phyloP scores from a whole-genome alignment of 2,797 vertebrate species.

The Chaenodraco wilsoni region DNA sequence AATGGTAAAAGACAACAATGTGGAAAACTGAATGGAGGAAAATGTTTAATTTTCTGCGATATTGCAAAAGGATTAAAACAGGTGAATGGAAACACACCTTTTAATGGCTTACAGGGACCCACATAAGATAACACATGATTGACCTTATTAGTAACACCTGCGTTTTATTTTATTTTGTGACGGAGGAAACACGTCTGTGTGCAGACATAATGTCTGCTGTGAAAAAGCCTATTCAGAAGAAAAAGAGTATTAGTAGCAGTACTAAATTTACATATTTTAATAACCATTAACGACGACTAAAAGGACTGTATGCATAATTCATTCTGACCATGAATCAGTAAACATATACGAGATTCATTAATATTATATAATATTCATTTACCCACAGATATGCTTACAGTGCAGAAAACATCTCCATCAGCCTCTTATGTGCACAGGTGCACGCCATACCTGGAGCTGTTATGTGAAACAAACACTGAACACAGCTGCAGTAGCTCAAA shows the following conservation, averaged over 20 bases:
- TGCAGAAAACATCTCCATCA: slow-evolving; percentile 13
- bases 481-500: slow-evolving; percentile 21
- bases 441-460: slow-evolving; percentile 42
- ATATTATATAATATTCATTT: slow-evolving; percentile 43
- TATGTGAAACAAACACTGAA: slow-evolving; percentile 17
- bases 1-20: too few species aligned
- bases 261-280: background rate
- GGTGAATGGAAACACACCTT: too few species aligned
- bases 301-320: slow-evolving; percentile 8
- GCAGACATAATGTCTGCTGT: background rate
- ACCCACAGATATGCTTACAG: slow-evolving; percentile 8
- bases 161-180: background rate
- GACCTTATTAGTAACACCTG: background rate
- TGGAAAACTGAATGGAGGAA: too few species aligned
- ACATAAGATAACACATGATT: background rate
- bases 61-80: too few species aligned
- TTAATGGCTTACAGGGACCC: background rate
- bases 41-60: too few species aligned
- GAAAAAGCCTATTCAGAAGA: background rate
- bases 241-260: background rate
- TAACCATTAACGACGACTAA: background rate
- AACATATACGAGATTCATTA: slow-evolving; percentile 21
- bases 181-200: too few species aligned
- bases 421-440: slow-evolving; percentile 8
- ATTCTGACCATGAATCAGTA: background rate